Base-by-base conservation (phyloP, 1,140 invertebrate genomes). In the Mactra quadrangularis region DNA sequence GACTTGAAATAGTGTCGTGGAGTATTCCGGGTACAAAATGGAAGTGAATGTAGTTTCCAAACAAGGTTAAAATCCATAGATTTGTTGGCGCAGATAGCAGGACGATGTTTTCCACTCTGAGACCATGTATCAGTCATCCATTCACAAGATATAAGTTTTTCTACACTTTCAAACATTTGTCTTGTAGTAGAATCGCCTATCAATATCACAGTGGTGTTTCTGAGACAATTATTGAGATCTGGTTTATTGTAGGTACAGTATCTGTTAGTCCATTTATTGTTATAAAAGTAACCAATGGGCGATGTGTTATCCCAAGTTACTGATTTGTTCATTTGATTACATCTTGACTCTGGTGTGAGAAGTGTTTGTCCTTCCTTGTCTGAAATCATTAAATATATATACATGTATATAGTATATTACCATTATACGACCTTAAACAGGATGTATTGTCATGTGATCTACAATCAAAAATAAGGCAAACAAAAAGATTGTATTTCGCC, bases 171-270 rank as follows among this genome's bases (percentile, higher is more conserved):
- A 71, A 60, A 72, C 22, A 71, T 60, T 57, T 82, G 78, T 2
- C 78, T 59, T 17, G 33, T n/a, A 1, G 78, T 82, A 7, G 78
- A 82, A 52, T 82, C 78, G 19, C 78, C 78, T 19, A 82, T 60
- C 9, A 82, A 27, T 1, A 60, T 27, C 25, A 82, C n/a, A 11
- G n/a, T 59, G 13, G 38, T 59, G 33, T 72, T 72, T 7, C 27
- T 17, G 7, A 82, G 41, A 27, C 68, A 82, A 7, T 41, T 6
- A 15, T 41, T 41, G 11, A 72, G 0, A 13, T 59, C 50, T 7
- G 9, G 3, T 27, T 17, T 27, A 45, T 11, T 70, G 27, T 57
- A 57, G 25, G 25, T 33, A 41, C 78, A 72, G n/a, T 45, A 1
- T 47, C 38, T 71, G 76, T 27, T 53, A 2, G 29, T 59, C 78